Evolutionary conservation across 2,113 vertebrate species (phyloP), one percentile per base, ranked within the genome.

Genomic region (Tursiops truncatus): DNA sequence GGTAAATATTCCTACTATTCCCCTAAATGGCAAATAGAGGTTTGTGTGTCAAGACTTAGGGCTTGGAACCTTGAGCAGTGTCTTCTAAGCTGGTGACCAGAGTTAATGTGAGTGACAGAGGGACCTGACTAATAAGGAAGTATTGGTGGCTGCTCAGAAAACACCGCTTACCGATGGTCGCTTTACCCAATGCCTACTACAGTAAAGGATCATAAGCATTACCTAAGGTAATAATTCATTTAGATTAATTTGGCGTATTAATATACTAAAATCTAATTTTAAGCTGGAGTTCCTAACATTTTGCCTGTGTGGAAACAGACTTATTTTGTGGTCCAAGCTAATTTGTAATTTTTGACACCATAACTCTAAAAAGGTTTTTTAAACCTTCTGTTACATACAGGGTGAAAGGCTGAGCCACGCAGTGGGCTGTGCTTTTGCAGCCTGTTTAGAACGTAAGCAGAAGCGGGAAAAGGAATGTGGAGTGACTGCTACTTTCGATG

Each of bases 391-490:
- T 68, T 94, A 1, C 20, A 10, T 36, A 2, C 98, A 99, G 99
- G 99, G 99, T 44, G 99, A 99, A 96, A 99, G 99, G 76, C 97
- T 99, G 98, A 99, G 99, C 97, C 99, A 99, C 6, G 99, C 99
- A 25, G 99, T 99, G 82, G 99, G 99, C 95, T 99, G 99, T 93
- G 99, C 99, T 0, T 99, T 99, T 76, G 99, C 99, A 13, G 99
- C 99, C 1, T 99, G 99, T 97, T 98, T 99, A 98, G 99, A 99
- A 97, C 98, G 99, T 53, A 99, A 99, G 96, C 99, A 99, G 99
- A 99, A 99, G 97, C 98, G 99, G 68, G 99, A 99, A 98, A 99
- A 99, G 98, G 99, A 99, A 98, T 99, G 99, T 58, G 99, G 99
- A 31, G 99, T 99, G 97, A 99, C 99, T 18, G 99, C 99, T 89